Evolutionary conservation across 2,797 vertebrate species (phyloP).

Genomic region (Chromobotia macracanthus): DNA sequence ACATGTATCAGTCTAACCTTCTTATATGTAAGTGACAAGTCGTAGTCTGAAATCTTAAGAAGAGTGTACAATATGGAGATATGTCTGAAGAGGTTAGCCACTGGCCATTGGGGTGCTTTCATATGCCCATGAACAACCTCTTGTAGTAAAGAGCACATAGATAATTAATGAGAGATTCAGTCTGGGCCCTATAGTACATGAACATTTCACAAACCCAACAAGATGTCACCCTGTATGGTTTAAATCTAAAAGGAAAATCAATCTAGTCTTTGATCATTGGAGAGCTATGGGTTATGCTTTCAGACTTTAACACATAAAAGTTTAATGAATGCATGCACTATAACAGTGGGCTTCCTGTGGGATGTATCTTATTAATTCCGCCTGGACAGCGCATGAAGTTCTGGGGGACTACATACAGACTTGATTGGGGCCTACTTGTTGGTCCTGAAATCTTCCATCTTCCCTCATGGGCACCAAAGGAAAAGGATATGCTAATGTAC

Average conservation of each 20-base stretch:
- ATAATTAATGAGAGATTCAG: slow-evolving; percentile 25
- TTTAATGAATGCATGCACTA: slow-evolving; percentile 19
- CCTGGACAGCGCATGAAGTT: neutral
- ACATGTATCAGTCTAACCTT: neutral
- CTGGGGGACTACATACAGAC: neutral
- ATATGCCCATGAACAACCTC: slow-evolving; percentile 10
- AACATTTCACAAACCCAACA: slow-evolving; percentile 32
- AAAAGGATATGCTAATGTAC: too few species aligned
- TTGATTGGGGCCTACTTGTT: neutral
- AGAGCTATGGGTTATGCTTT: slow-evolving; percentile 16
- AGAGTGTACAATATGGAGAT: neutral
- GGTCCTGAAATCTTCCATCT: neutral
- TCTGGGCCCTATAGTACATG: neutral
- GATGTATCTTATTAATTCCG: slow-evolving; percentile 1
- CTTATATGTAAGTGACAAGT: neutral
- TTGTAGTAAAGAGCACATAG: slow-evolving; percentile 14
- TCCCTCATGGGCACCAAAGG: neutral
- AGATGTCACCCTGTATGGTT: slow-evolving; percentile 21
- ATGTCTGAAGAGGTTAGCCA: slow-evolving; percentile 9
- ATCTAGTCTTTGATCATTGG: slow-evolving; percentile 7
- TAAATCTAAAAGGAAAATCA: slow-evolving; percentile 33
- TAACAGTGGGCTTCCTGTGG: neutral
- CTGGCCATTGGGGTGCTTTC: neutral
- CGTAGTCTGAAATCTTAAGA: neutral
- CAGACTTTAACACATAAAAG: slow-evolving; percentile 24